These are phyloP conservation scores for Silvanus unidentatus DNA, from an alignment of 2,888 invertebrate genomes.

Conservation along the genomic window DNA sequence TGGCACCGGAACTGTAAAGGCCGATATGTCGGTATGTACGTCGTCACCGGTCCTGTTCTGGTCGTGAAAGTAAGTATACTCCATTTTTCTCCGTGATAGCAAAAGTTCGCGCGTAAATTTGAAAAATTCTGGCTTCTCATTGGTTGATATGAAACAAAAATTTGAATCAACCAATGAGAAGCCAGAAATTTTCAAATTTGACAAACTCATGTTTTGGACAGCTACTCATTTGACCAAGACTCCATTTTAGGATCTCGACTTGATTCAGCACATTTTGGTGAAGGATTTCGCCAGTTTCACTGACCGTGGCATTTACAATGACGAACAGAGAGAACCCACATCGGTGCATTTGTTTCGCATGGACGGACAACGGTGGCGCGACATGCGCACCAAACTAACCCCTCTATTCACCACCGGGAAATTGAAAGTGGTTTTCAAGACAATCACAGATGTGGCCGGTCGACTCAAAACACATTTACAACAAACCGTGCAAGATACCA, in stretches of 20 bases:
- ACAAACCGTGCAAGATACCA: neutral
- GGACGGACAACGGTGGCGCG: conserved; percentile 53
- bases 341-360: conserved; percentile 52
- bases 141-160: too few relatives aligned
- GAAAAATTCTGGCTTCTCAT: too few relatives aligned
- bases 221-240: too few relatives aligned
- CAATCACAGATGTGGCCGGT: conserved; percentile 10
- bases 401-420: conserved; percentile 59
- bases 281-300: conserved; percentile 35
- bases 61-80: conserved; percentile 11
- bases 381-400: conserved; percentile 53
- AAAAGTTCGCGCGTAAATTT: too few relatives aligned
- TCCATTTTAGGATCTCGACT: conserved; percentile 27
- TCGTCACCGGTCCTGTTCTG: conserved; percentile 10
- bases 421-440: conserved; percentile 54
- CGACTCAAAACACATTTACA: neutral
- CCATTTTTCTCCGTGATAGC: too few relatives aligned
- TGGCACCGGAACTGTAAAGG: conserved; percentile 4
- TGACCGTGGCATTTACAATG: conserved; percentile 55
- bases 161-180: too few relatives aligned
- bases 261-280: conserved; percentile 31
- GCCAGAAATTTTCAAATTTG: too few relatives aligned
- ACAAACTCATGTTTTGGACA: too few relatives aligned
- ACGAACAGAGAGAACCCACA: conserved; percentile 52
- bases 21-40: conserved; percentile 9